Evolutionary conservation across 2,113 vertebrate genomes (phyloP), one percentile per base, ranked within the genome.

Genomic region (Stictonetta naevosa): DNA sequence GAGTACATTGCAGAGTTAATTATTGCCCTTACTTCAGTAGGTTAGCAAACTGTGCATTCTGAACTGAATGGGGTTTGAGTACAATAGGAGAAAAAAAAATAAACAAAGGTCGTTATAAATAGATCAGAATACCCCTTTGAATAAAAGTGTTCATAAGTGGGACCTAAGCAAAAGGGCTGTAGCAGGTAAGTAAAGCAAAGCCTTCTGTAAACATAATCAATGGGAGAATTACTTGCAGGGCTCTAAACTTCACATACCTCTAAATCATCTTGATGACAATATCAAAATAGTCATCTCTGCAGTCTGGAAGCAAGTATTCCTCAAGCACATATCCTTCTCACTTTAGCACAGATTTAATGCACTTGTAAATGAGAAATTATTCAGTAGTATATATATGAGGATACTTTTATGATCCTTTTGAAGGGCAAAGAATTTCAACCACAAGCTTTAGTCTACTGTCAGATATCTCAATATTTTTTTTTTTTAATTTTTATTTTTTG

Each of bases 401-500:
- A 73, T 81, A 64, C 26, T 58, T 88, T 44, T 29, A 84, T 29
- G 12, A 86, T 71, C 0, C 1, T 64, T 93, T 78, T 83, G 73
- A 96, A 93, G 68, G 60, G 33, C 56, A 81, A 90, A 90, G 42
- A 81, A n/a, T 52, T 34, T 93, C 92, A 94, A 73, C 4, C 13
- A 86, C 34, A 82, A n/a, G 72, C 50, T 90, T 29, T 19, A 86
- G 38, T 60, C 26, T 73, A 46, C 36, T 48, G 52, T 48, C 42
- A 88, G 48, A 69, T 31, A 90, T 5, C 48, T 13, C 75, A 75
- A 5, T 67, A 26, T 92, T 13, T 2, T 75, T 88, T 29, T 40
- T 12, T 38, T 62, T 63, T 63, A 28, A 12, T 40, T 40, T 63
- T 17, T 28, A 10, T 46, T 46, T 21, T 21, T 48, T 48, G 20